Conservation (phyloP, 2,113 vertebrate species). For the Benthochromis sp. region DNA sequence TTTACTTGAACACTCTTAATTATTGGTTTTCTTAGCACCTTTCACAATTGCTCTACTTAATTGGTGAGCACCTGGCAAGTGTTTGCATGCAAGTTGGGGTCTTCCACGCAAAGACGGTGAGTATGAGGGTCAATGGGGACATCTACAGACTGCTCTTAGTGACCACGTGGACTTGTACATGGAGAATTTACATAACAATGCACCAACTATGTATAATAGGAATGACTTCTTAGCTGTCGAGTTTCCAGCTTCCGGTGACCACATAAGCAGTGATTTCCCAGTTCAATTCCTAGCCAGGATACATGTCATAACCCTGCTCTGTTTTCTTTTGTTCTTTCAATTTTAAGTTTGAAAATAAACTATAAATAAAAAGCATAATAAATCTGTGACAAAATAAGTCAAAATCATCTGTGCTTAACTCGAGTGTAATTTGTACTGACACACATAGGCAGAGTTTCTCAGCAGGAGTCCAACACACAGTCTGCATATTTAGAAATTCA, state of each 20-base stretch:
- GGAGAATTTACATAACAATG: background rate
- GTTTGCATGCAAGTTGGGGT: background rate
- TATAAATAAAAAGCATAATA: background rate
- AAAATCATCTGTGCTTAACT: background rate
- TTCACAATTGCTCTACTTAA: background rate
- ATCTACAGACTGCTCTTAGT: background rate
- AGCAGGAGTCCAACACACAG: background rate
- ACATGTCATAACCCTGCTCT: background rate
- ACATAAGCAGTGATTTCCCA: background rate
- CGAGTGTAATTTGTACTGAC: background rate
- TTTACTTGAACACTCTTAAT: background rate
- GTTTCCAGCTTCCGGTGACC: background rate
- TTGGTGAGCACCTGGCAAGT: background rate
- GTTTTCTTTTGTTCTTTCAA: background rate
- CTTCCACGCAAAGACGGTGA: background rate
- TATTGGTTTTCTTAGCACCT: background rate
- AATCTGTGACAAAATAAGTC: background rate
- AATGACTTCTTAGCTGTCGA: background rate
- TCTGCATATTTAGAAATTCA: conserved; percentile 1
- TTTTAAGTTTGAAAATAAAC: background rate
- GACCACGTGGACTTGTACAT: background rate
- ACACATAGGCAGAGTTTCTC: background rate
- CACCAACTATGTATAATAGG: background rate
- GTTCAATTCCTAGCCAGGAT: background rate
- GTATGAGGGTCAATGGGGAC: background rate